A percentile compares a stretch with the other conserved stretches of the same genome.
Conservation (phyloP, 2,113 vertebrate genomes). For the Aix galericulata region DNA sequence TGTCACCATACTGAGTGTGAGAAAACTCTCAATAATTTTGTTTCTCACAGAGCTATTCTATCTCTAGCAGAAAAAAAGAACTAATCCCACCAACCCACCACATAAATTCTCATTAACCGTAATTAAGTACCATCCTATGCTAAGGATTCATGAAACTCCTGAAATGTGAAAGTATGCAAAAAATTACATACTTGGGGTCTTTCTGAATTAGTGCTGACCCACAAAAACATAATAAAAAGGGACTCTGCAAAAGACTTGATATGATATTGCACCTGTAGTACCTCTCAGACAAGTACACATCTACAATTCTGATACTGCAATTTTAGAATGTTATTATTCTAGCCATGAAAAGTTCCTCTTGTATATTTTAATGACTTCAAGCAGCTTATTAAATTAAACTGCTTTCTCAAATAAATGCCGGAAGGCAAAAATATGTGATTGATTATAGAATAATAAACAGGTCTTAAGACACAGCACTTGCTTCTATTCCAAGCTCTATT, state of each 20-base stretch:
- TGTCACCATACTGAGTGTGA: not conserved
- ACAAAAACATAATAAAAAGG: not conserved
- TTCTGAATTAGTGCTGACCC: not conserved
- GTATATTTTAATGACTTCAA: not conserved
- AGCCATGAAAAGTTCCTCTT: not conserved
- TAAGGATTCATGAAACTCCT: not conserved
- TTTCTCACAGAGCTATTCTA: not conserved
- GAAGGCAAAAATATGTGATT: not conserved
- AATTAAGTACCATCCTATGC: not conserved
- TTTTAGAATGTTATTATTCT: not conserved
- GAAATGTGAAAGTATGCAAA: not conserved
- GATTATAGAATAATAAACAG: not conserved
- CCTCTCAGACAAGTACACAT: not conserved
- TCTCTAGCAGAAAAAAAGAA: not conserved
- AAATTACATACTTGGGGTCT: not conserved
- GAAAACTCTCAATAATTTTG: too few species aligned
- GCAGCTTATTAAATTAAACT: not conserved
- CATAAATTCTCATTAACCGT: not conserved
- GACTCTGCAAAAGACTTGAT: not conserved
- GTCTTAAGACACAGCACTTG: not conserved
- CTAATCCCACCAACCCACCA: not conserved
- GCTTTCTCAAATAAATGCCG: not conserved
- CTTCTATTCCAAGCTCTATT: not conserved
- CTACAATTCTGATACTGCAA: not conserved
- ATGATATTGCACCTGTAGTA: not conserved